Conservation (phyloP, 2,113 vertebrate species). For the Garra rufa region DNA sequence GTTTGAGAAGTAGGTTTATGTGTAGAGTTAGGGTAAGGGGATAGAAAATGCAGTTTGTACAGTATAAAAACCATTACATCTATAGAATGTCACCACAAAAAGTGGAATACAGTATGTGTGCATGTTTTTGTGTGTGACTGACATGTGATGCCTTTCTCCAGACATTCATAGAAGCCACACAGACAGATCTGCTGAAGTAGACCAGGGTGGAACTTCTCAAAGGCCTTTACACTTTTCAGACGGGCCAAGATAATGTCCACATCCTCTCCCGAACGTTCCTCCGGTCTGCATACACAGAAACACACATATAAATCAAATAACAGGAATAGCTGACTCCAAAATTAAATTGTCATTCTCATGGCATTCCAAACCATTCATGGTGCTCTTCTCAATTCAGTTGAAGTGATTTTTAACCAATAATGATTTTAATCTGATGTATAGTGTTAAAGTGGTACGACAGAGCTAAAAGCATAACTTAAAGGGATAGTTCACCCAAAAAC, state of each 20-base stretch:
- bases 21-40: too few relatives aligned
- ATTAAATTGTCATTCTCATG: neutral
- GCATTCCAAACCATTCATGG: too few relatives aligned
- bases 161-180: slow-evolving; percentile 92
- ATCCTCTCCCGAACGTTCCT: slow-evolving; percentile 93
- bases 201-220: slow-evolving; percentile 91
- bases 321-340: neutral
- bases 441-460: neutral
- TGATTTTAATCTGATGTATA: too few relatives aligned
- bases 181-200: slow-evolving; percentile 95
- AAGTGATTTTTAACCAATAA: too few relatives aligned
- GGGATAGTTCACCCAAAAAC: too few relatives aligned
- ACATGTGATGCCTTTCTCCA: slow-evolving; percentile 97
- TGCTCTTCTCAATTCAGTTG: too few relatives aligned
- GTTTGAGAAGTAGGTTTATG: too few relatives aligned
- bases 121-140: slow-evolving; percentile 72
- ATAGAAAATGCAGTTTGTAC: too few relatives aligned
- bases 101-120: neutral
- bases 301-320: neutral
- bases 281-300: slow-evolving; percentile 78
- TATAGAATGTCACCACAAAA: too few relatives aligned
- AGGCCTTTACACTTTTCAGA: slow-evolving; percentile 92
- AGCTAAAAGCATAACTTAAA: neutral
- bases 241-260: slow-evolving; percentile 93
- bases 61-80: too few relatives aligned